Evolutionary conservation across 2,888 invertebrate species (phyloP).

Genomic region (Caenorhabditis parvicauda): DNA sequence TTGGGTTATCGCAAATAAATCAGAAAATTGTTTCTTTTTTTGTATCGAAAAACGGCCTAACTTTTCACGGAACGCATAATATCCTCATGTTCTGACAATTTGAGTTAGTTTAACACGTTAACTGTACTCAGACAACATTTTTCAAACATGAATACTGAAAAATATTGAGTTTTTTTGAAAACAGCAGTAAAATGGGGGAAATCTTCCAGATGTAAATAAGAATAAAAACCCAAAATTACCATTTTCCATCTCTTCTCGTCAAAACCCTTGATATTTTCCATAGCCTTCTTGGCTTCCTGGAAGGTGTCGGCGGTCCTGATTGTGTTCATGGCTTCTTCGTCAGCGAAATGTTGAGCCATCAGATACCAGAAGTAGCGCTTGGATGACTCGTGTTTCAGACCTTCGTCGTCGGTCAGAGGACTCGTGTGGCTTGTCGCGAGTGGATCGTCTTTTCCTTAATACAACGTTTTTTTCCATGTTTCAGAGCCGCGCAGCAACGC

Average conservation of each 20-base stretch:
- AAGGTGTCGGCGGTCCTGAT: slow-evolving; percentile 35
- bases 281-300: slow-evolving; percentile 42
- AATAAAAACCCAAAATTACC: slow-evolving; percentile 15
- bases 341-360: slow-evolving; percentile 52
- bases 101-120: too few species aligned
- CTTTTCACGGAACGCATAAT: too few species aligned
- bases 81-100: too few species aligned
- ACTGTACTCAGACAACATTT: too few species aligned
- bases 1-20: too few species aligned
- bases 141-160: too few species aligned
- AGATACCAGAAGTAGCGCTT: slow-evolving; percentile 48
- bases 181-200: too few species aligned
- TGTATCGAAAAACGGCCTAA: too few species aligned
- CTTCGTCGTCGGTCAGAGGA: slow-evolving; percentile 36
- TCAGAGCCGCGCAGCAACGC: not conserved
- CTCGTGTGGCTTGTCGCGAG: slow-evolving; percentile 39
- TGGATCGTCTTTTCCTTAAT: slow-evolving; percentile 40
- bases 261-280: slow-evolving; percentile 48
- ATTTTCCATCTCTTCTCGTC: slow-evolving; percentile 46
- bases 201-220: not conserved
- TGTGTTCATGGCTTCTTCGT: slow-evolving; percentile 34
- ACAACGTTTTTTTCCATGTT: too few species aligned
- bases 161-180: too few species aligned
- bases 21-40: too few species aligned
- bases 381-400: slow-evolving; percentile 48